phyloP scores from a whole-genome alignment of 2,113 vertebrate genomes.

The Periophthalmodon schlosseri region DNA sequence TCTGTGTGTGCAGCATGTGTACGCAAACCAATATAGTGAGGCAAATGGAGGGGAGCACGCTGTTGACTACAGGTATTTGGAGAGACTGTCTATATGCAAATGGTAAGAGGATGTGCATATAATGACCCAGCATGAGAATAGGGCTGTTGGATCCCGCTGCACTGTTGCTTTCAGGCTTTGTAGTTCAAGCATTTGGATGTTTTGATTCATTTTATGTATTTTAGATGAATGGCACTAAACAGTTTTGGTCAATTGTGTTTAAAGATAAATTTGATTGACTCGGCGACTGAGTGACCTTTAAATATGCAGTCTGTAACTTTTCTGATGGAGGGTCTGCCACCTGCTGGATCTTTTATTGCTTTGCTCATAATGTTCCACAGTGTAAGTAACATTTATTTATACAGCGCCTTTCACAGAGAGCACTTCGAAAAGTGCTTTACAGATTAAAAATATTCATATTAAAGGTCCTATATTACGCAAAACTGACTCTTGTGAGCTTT shows the following conservation, averaged over 20 bases:
- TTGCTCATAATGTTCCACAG: no score
- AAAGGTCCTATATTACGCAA: no score
- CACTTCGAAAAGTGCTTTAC: no score
- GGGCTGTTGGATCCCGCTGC: conserved; percentile 9
- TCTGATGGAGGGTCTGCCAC: no score
- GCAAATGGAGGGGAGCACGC: conserved; percentile 57
- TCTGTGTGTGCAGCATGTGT: conserved; percentile 17
- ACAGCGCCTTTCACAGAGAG: no score
- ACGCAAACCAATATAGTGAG: conserved; percentile 40
- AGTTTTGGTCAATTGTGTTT: background rate
- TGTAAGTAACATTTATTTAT: no score
- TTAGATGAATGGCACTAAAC: background rate
- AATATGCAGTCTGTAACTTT: no score
- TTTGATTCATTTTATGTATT: background rate
- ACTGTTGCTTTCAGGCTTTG: background rate
- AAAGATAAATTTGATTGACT: background rate
- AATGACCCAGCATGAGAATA: conserved; percentile 52
- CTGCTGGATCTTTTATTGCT: no score
- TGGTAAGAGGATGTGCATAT: conserved; percentile 65
- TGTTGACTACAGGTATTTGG: conserved; percentile 61
- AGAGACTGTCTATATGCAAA: conserved; percentile 77
- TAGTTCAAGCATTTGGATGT: background rate
- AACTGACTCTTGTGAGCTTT: no score
- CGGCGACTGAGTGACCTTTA: background rate
- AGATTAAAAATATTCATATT: no score